These are phyloP conservation scores for Macropis europaea DNA, from an alignment of 2,888 invertebrate genomes.

Conservation along the genomic window DNA sequence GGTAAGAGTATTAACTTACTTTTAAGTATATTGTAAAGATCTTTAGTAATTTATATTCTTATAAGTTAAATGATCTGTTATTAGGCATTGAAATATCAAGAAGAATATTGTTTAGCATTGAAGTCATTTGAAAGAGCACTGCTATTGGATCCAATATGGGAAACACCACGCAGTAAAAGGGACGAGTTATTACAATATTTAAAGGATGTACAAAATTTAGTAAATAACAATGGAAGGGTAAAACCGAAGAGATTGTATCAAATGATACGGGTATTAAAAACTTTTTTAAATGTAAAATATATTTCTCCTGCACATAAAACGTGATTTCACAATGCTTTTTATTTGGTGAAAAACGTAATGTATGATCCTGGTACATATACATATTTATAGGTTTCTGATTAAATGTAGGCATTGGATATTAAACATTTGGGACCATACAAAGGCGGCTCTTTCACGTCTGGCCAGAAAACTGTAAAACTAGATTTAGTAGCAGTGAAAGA, in stretches of 20 bases:
- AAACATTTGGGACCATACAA: conserved; percentile 87
- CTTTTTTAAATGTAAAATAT: conserved; percentile 28
- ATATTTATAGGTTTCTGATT: conserved; percentile 63
- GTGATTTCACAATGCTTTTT: not conserved
- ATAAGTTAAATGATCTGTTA: conserved; percentile 8
- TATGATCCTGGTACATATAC: conserved; percentile 51
- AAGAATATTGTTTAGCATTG: conserved; percentile 87
- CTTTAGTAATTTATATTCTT: not conserved
- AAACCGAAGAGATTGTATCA: conserved; percentile 87
- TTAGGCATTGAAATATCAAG: conserved; percentile 89
- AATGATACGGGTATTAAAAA: conserved; percentile 83
- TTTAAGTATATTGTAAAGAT: not conserved
- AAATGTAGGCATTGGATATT: conserved; percentile 83
- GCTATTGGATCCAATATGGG: conserved; percentile 89
- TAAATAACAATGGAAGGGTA: conserved; percentile 86
- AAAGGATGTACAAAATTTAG: conserved; percentile 83
- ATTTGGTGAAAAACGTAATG: conserved; percentile 16
- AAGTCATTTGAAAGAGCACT: conserved; percentile 86
- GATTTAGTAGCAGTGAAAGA: conserved; percentile 81
- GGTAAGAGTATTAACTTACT: conserved; percentile 82
- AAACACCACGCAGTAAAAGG: conserved; percentile 84
- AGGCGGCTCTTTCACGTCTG: conserved; percentile 82
- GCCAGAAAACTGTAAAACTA: conserved; percentile 81
- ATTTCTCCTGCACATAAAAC: not conserved
- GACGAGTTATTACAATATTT: conserved; percentile 85